Base-by-base conservation (phyloP, 2,888 invertebrate species). In the Xestia sexstrigata region DNA sequence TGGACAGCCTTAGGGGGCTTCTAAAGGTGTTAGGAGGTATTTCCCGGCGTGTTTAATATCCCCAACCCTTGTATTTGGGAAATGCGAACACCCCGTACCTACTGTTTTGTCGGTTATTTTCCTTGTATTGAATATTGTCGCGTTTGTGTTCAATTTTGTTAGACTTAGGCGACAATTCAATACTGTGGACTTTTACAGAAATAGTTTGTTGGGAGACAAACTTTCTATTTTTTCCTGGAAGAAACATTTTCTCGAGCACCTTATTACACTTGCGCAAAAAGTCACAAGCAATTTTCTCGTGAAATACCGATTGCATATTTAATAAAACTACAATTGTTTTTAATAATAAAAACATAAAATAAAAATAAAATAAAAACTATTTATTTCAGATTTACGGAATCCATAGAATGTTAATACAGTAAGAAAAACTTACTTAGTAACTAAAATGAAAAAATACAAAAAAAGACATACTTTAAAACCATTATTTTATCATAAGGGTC, bases 1-100 rank as follows among this genome's bases (percentile, higher is more conserved):
- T 45, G 76, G 66, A 76, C 68, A 77, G 49, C 78, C 62, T 79
- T 67, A 62, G 47, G 70, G 85, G 79, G 75, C 65, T 81, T 58
- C 71, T 17, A 77, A 84, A 78, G 84, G 79, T 81, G 81, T 87
- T 81, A 80, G 45, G 76, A 62, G 78, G 66, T 49, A 74, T 82
- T 80, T 76, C 66, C 71, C 26, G 55, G 74, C 80, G 66, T 79
- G 79, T 82, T 78, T 79, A 82, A 86, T 77, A 84, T 66, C 76
- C 67, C 52, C 68, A 66, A 76, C 68, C 74, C 71, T 73, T 81
- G 70, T 81, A 70, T 55, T 76, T 15, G 65, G 26, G 60, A 70
- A 85, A 75, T 76, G 60, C 20, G 63, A 49, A 72, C 71, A 73
- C 1, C 73, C 8, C 52, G 45, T 67, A 30, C 74, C 55, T 23